These are phyloP conservation scores for Cecropterus lyciades DNA, from an alignment of 1,140 invertebrate species.

Conservation along the genomic window DNA sequence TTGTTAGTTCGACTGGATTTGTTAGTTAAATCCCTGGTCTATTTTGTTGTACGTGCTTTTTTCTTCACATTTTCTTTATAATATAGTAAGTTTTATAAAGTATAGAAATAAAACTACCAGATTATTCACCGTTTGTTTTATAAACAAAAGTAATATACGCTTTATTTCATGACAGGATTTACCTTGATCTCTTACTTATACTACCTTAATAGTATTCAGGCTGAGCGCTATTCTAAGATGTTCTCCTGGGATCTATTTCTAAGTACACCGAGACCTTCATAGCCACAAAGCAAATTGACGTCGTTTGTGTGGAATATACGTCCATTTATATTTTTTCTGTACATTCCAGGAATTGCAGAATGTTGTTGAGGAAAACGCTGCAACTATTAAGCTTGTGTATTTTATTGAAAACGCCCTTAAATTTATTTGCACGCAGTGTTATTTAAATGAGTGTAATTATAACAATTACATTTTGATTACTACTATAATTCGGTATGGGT, in stretches of 20 bases:
- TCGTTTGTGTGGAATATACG: slow-evolving; percentile 2
- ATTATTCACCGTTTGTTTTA: too few relatives aligned
- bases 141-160: too few relatives aligned
- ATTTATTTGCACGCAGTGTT: not conserved
- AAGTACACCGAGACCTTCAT: not conserved
- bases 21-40: too few relatives aligned
- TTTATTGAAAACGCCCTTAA: not conserved
- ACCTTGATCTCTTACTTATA: not conserved
- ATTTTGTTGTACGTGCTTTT: too few relatives aligned
- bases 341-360: not conserved
- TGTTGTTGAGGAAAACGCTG: not conserved
- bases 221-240: not conserved
- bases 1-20: too few relatives aligned
- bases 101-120: too few relatives aligned
- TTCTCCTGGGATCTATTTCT: slow-evolving; percentile 1
- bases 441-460: slow-evolving; percentile 7
- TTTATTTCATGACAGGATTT: too few relatives aligned
- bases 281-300: slow-evolving; percentile 1
- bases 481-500: slow-evolving; percentile 4
- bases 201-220: not conserved
- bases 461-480: slow-evolving; percentile 10
- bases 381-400: too few relatives aligned
- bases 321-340: not conserved
- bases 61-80: too few relatives aligned
- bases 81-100: too few relatives aligned